phyloP scores from a whole-genome alignment of 2,888 invertebrate species.

The Dione vanillae region DNA sequence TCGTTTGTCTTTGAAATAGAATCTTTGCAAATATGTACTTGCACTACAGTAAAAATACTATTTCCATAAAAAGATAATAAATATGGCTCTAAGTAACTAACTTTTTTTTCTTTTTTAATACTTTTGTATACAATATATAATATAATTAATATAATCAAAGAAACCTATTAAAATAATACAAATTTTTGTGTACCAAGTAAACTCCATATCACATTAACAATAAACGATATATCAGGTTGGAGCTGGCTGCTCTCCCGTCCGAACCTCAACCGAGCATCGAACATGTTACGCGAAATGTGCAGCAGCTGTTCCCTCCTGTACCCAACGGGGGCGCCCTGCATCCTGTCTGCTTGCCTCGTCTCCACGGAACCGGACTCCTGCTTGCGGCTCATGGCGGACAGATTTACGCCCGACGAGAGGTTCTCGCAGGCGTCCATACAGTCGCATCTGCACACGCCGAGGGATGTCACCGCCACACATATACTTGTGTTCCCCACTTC shows the following conservation, averaged over 20 bases:
- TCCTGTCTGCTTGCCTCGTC: constrained; percentile 98
- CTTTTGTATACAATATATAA: no score
- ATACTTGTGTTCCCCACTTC: constrained; percentile 99
- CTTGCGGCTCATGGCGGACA: constrained; percentile 96
- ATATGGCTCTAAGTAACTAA: no score
- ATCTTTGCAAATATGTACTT: no score
- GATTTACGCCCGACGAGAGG: constrained; percentile 97
- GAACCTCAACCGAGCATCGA: constrained; percentile 93
- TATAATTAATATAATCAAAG: no score
- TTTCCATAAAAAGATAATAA: no score
- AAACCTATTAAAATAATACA: no score
- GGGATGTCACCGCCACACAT: constrained; percentile 98
- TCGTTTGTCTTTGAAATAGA: no score
- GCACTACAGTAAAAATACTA: no score
- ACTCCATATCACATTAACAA: neutral
- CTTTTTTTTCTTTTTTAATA: no score
- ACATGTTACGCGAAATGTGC: constrained; percentile 95
- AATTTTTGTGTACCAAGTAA: no score
- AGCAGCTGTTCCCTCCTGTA: constrained; percentile 93
- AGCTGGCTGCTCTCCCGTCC: constrained; percentile 96
- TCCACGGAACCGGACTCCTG: constrained; percentile 96
- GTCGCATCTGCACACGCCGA: constrained; percentile 96
- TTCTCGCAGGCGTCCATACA: constrained; percentile 94
- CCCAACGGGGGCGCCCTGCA: constrained; percentile 93
- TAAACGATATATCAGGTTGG: constrained; percentile 86